phyloP scores from a whole-genome alignment of 1,140 invertebrate genomes.

The Ruditapes philippinarum region DNA sequence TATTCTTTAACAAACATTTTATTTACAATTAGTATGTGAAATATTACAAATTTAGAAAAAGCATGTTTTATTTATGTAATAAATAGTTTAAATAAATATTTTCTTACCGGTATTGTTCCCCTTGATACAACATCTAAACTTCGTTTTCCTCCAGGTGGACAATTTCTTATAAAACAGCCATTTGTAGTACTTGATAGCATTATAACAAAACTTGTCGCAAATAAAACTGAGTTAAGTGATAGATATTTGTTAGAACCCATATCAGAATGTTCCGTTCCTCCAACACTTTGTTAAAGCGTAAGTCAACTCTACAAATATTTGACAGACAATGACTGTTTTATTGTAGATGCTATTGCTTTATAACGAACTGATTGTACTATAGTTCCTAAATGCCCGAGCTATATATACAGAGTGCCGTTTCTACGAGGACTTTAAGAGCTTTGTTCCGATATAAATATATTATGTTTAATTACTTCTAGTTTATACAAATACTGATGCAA shows the following conservation, averaged over 20 bases:
- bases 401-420: neutral
- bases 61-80: no score
- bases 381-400: neutral
- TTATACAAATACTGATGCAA: no score
- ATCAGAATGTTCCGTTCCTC: neutral
- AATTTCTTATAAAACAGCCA: constrained; percentile 80
- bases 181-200: neutral
- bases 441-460: neutral
- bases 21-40: no score
- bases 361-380: neutral
- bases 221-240: neutral
- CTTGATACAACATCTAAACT: constrained; percentile 68
- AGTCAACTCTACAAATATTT: neutral
- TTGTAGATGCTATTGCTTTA: neutral
- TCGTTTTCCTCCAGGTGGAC: constrained; percentile 81
- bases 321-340: neutral
- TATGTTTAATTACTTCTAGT: no score
- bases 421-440: neutral
- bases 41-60: no score
- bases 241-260: constrained; percentile 6
- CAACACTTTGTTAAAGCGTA: neutral
- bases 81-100: neutral
- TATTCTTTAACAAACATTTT: no score
- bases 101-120: constrained; percentile 65
- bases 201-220: constrained; percentile 1